These are phyloP conservation scores for Hydrozoanthus gracilis DNA, from an alignment of 92 coral and sea anemone species.

Conservation along the genomic window DNA sequence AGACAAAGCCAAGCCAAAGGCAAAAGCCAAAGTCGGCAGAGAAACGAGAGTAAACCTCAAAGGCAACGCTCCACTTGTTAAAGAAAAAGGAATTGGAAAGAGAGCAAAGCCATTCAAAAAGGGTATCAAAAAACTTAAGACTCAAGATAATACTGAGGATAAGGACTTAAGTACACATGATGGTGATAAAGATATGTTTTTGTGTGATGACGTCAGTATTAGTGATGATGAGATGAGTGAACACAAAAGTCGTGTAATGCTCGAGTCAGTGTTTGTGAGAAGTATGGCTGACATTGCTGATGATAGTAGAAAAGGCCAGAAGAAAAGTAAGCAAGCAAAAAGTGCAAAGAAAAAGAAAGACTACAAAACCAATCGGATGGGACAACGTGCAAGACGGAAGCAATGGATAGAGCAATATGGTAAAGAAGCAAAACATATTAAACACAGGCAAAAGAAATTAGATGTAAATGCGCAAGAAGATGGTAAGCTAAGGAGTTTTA, in stretches of 20 bases:
- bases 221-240: slow-evolving; percentile 22
- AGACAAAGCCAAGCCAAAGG: not conserved
- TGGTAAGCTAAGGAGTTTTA: slow-evolving; percentile 4
- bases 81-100: too few relatives aligned
- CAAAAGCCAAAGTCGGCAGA: not conserved
- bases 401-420: slow-evolving; percentile 88
- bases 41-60: not conserved
- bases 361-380: slow-evolving; percentile 61
- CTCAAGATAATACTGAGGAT: too few relatives aligned
- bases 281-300: slow-evolving; percentile 53
- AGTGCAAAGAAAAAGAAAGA: slow-evolving; percentile 37
- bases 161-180: not conserved
- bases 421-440: slow-evolving; percentile 78
- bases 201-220: slow-evolving; percentile 3
- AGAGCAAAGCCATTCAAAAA: not conserved
- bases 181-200: not conserved
- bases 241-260: slow-evolving; percentile 10
- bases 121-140: not conserved
- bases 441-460: slow-evolving; percentile 18
- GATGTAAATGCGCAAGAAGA: not conserved
- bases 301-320: not conserved
- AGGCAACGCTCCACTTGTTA: too few relatives aligned
- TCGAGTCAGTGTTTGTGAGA: slow-evolving; percentile 77
- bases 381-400: slow-evolving; percentile 87
- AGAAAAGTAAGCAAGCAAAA: slow-evolving; percentile 42